Conservation (phyloP, 2,113 vertebrate species). For the Galbula dea region DNA sequence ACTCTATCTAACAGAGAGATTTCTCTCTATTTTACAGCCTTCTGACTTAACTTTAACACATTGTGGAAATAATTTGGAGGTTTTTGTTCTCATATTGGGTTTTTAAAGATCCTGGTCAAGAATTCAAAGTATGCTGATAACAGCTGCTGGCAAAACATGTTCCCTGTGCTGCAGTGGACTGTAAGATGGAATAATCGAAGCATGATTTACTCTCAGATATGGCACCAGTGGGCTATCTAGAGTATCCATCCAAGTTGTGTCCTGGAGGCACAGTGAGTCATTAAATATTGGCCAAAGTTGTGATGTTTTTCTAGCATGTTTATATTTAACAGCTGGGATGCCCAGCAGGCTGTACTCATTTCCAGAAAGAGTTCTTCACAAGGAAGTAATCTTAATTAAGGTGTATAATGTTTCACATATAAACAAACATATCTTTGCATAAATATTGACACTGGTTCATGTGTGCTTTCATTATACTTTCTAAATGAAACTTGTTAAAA, state of each 20-base stretch:
- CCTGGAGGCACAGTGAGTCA: neutral
- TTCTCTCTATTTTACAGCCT: slow-evolving; percentile 56
- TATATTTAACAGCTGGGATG: neutral
- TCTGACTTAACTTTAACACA: slow-evolving; percentile 61
- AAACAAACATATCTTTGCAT: neutral
- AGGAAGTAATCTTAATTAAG: neutral
- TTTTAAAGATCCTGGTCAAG: slow-evolving; percentile 34
- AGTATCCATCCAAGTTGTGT: neutral
- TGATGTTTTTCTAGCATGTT: neutral
- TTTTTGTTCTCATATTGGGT: slow-evolving; percentile 49
- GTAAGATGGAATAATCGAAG: neutral
- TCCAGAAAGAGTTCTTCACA: neutral
- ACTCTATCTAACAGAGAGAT: slow-evolving; percentile 68
- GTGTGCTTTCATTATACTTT: neutral
- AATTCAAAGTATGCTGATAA: slow-evolving; percentile 13
- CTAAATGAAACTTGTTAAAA: neutral
- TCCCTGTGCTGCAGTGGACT: neutral
- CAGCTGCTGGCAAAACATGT: slow-evolving; percentile 28
- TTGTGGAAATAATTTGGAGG: slow-evolving; percentile 65
- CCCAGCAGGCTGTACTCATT: neutral
- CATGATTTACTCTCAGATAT: neutral
- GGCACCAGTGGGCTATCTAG: neutral
- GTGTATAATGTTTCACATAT: neutral
- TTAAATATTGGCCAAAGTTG: neutral
- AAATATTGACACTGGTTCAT: neutral